Evolutionary conservation across 2,797 vertebrate species (phyloP).

Genomic region (Hippopotamyrus pictus): DNA sequence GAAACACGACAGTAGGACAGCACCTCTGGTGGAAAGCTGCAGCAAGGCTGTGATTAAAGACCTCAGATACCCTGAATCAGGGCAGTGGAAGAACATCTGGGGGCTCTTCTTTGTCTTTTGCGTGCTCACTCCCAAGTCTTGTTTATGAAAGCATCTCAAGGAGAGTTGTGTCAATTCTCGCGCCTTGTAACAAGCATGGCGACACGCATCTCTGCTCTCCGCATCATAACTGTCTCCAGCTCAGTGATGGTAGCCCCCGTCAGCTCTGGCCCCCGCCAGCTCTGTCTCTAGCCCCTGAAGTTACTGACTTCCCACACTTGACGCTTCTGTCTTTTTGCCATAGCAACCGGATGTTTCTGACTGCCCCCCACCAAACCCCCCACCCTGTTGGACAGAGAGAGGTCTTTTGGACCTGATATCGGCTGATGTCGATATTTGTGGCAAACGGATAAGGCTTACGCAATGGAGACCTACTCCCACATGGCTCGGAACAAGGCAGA

Average conservation of each 20-base stretch:
- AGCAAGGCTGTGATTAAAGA: background rate
- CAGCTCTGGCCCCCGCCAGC: background rate
- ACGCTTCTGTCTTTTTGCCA: background rate
- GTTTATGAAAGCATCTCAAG: background rate
- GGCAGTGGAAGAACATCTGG: background rate
- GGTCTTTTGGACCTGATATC: constrained; percentile 53
- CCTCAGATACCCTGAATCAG: background rate
- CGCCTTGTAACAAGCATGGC: background rate
- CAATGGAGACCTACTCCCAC: constrained; percentile 36
- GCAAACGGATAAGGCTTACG: constrained; percentile 35
- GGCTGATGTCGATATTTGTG: constrained; percentile 49
- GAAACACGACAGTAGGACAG: background rate
- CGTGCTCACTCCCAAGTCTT: background rate
- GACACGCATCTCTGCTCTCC: background rate
- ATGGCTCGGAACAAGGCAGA: constrained; percentile 45
- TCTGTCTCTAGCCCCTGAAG: background rate
- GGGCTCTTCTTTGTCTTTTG: background rate
- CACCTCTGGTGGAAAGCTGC: background rate
- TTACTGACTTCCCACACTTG: background rate
- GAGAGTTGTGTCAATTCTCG: background rate
- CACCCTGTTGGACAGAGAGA: constrained; percentile 36
- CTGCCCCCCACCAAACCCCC: background rate
- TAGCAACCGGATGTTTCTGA: background rate
- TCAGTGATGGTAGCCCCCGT: background rate
- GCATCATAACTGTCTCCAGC: background rate